A percentile compares a stretch with the other conserved stretches of the same genome.
Evolutionary conservation across 1,140 invertebrate genomes (phyloP).

Genomic region (Apis mellifera): Amel_HAv3.1 CM009941.2:10872501-10873000

Average conservation of each 20-base stretch:
- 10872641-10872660: background rate
- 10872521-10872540: no score
- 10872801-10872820: constrained; percentile 67
- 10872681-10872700: constrained; percentile 27
- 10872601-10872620: no score
- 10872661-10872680: background rate
- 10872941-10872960: constrained; percentile 50
- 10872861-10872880: constrained; percentile 57
- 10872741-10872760: constrained; percentile 66
- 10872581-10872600: no score
- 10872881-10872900: constrained; percentile 48
- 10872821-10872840: constrained; percentile 1
- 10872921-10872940: constrained; percentile 47
- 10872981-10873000: background rate
- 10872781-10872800: constrained; percentile 75
- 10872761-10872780: constrained; percentile 79
- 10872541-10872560: no score
- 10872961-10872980: constrained; percentile 44
- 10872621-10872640: background rate
- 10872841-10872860: constrained; percentile 1
- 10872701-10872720: constrained; percentile 55
- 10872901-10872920: constrained; percentile 35
- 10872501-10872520: no score
- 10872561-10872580: no score
- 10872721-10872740: constrained; percentile 40